Conservation (phyloP, 1,140 invertebrate genomes). For the Brachionus plicatilis region DNA sequence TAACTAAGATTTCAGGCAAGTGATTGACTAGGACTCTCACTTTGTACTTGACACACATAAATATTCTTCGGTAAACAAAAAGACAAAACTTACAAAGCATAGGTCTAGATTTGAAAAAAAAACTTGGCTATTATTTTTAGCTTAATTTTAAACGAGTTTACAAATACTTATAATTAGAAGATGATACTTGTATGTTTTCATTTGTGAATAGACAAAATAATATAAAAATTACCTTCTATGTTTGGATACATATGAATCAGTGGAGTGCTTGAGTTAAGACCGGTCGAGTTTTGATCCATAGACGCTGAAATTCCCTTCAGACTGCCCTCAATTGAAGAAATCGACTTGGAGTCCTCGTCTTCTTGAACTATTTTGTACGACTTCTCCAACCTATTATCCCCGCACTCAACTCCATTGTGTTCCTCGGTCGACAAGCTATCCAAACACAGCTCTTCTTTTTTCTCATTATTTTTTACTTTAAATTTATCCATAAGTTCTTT, state of each 20-base stretch:
- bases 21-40: not conserved
- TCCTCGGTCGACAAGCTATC: not conserved
- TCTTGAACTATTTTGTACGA: slow-evolving; percentile 3
- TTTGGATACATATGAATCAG: slow-evolving; percentile 39
- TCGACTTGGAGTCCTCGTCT: not conserved
- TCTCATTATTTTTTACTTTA: not conserved
- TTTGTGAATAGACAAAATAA: not conserved
- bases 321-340: slow-evolving; percentile 40
- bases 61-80: not conserved
- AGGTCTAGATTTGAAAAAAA: not conserved
- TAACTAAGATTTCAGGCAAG: not conserved
- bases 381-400: not conserved
- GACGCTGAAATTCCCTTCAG: slow-evolving; percentile 20
- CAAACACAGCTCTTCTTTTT: not conserved
- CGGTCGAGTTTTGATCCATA: not conserved
- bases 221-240: slow-evolving; percentile 8
- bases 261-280: slow-evolving; percentile 29
- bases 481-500: slow-evolving; percentile 19
- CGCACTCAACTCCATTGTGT: not conserved
- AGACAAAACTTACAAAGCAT: not conserved
- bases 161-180: not conserved
- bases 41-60: not conserved
- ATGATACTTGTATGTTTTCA: not conserved
- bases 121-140: not conserved
- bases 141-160: not conserved